Percentiles rank a stretch among this genome's conserved stretches.
phyloP scores from a whole-genome alignment of 2,113 vertebrate genomes.

The Pseudopipra pipra region DNA sequence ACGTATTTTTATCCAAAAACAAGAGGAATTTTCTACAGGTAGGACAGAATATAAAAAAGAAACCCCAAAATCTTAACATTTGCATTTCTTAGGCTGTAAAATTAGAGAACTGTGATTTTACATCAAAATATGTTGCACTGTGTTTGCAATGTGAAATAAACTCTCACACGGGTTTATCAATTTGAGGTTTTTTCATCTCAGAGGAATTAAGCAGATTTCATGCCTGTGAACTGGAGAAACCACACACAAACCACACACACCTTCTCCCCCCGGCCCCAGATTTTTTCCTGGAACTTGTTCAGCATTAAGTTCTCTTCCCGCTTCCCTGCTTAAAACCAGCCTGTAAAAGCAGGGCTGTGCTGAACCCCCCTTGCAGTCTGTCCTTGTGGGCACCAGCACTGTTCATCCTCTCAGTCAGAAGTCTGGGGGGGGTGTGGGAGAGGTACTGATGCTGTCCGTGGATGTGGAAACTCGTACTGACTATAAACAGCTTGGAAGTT shows the following conservation, averaged over 20 bases:
- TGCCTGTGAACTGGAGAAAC: not conserved
- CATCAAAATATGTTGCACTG: not conserved
- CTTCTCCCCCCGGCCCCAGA: rapidly evolving
- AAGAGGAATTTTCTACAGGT: not conserved
- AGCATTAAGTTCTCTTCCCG: not conserved
- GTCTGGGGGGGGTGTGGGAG: not conserved
- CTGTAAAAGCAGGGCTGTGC: not conserved
- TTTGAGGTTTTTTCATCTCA: not conserved
- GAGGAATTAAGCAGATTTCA: not conserved
- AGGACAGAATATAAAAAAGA: not conserved
- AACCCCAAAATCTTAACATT: not conserved
- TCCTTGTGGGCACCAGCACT: not conserved
- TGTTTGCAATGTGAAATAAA: not conserved
- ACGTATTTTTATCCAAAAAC: not conserved
- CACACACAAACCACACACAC: not conserved
- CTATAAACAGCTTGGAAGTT: not conserved
- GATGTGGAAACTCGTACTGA: rapidly evolving
- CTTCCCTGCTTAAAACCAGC: not conserved
- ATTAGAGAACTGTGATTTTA: not conserved
- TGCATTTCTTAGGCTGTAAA: not conserved
- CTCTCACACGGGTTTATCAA: not conserved
- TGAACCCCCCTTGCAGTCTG: not conserved
- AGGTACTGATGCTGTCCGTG: not conserved
- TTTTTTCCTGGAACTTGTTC: not conserved
- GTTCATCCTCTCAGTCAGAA: rapidly evolving